Evolutionary conservation across 1,140 invertebrate genomes (phyloP), one percentile per base, ranked within the genome.

Genomic region (Nasonia vitripennis): DNA sequence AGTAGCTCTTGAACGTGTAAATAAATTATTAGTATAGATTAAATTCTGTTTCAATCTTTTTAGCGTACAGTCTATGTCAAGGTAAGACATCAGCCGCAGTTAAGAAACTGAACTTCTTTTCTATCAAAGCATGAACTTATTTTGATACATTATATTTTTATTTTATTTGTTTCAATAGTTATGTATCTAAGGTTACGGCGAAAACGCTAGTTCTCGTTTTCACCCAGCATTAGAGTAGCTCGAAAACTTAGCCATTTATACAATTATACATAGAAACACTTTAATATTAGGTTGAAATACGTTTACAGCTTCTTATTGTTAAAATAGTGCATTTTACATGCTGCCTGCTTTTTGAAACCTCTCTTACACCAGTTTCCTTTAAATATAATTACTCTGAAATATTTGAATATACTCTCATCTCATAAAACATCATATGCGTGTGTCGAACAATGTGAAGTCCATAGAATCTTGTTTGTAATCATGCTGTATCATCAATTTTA

Each of bases 51-150:
- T 93, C 89, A 90, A 92, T 92, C 88, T 93, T 93, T 93, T 91
- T 94, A 94, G 93, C 93, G 77, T 93, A 93, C 93, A 93, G 93
- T 93, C 91, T 94, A 87, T 94, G 93, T 89, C 93, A 94, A 94
- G 93, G 93, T 94, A 93, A 93, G 93, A 91, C 86, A 90, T 89
- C 89, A 89, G 88, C 51, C 89, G 88, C 87, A 87, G 84, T 89
- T 88, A 84, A 86, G 74, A 86, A 87, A 81, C 37, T 73, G 84
- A 62, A 84, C 81, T 84, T 78, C 75, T 78, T 79, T 78, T 81
- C 77, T 88, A 80, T 31, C 68, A 77, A 75, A 87, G 87, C 87
- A 90, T 89, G 87, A 75, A 20, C 12, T 12, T 81, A 27, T 2
- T 62, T 62, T n/a, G 27, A 74, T 23, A 14, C 10, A 23, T 67